Base-by-base conservation (phyloP, 2,797 vertebrate species). In the Microctenopoma stevenorrisi region DNA sequence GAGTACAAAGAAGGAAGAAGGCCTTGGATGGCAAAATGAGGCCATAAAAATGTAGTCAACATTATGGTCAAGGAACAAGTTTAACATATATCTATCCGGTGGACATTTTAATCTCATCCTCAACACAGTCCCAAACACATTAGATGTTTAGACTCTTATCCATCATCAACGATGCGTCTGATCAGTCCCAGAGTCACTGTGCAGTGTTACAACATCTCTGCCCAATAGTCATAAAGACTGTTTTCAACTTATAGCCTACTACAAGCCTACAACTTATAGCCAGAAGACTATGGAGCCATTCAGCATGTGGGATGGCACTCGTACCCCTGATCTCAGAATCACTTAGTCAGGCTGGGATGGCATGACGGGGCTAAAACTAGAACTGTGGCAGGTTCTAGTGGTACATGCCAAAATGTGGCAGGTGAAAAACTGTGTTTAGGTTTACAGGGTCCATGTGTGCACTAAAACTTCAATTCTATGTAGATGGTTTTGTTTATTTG, bases 101-200 rank as follows among this genome's bases (percentile, higher is more conserved):
- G 47, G 61, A 72, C 51, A 47, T 68, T 58, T 47, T 33, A 38
- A 70, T 56, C n/a, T 65, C 42, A 64, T 57, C 47, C 46, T 64
- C 7, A 15, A 25, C 4, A 15, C 5, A 15, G 5, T 22, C 22
- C 22, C 22, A 22, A 22, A 22, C 22, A 7, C 7, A 30, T 33
- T 33, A 28, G n/a, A 4, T 38, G 37, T 40, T 43, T 43, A 28
- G 25, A 57, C 15, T 43, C 13, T 40, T 30, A 30, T 7, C 4
- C 30, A 33, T 33, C 4, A 33, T 33, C 4, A 33, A 6, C 1
- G 5, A 33, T 7, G 30, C 30, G 7, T 33, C 30, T 33, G 30
- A 33, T 7, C 5, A 7, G 30, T 33, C 30, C 30, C 30, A 33
- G 30, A 33, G 30, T 33, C 30, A 33, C 1, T 5, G 30, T 33